Evolutionary conservation across 1,140 invertebrate genomes (phyloP).

Genomic region (Ips typographus): DNA sequence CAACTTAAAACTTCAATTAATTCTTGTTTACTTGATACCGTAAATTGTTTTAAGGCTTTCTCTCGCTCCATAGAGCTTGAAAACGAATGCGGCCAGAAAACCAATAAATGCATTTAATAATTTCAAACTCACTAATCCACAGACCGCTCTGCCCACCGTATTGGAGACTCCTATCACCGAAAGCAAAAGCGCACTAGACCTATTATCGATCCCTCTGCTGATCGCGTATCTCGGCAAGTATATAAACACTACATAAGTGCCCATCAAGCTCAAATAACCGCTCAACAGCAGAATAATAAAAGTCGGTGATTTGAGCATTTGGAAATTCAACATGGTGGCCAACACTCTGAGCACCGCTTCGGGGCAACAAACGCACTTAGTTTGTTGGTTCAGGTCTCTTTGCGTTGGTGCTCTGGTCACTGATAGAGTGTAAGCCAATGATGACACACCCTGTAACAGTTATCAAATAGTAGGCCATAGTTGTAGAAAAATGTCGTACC

Average conservation of each 20-base stretch:
- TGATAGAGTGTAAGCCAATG: slow-evolving; percentile 68
- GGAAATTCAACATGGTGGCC: slow-evolving; percentile 81
- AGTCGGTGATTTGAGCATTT: slow-evolving; percentile 78
- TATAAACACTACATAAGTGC: slow-evolving; percentile 92
- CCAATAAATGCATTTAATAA: neutral
- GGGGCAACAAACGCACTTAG: slow-evolving; percentile 67
- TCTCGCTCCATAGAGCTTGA: no score
- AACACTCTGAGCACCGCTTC: slow-evolving; percentile 72
- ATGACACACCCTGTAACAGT: slow-evolving; percentile 13
- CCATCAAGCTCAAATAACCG: slow-evolving; percentile 86
- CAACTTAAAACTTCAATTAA: neutral
- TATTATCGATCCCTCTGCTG: slow-evolving; percentile 50
- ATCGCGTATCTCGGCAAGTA: slow-evolving; percentile 68
- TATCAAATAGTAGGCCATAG: no score
- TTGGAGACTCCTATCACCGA: slow-evolving; percentile 88
- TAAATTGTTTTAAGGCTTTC: neutral
- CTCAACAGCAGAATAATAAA: slow-evolving; percentile 84
- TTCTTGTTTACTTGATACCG: no score
- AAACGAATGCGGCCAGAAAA: no score
- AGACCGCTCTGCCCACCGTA: slow-evolving; percentile 81
- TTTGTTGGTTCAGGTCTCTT: slow-evolving; percentile 68
- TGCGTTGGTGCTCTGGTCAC: slow-evolving; percentile 78
- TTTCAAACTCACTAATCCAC: slow-evolving; percentile 57
- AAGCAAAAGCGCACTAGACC: slow-evolving; percentile 69
- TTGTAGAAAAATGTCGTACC: neutral